Evolutionary conservation across 2,888 invertebrate genomes (phyloP), one percentile per base, ranked within the genome.

Genomic region (Prosopocoilus inquinatus): DNA sequence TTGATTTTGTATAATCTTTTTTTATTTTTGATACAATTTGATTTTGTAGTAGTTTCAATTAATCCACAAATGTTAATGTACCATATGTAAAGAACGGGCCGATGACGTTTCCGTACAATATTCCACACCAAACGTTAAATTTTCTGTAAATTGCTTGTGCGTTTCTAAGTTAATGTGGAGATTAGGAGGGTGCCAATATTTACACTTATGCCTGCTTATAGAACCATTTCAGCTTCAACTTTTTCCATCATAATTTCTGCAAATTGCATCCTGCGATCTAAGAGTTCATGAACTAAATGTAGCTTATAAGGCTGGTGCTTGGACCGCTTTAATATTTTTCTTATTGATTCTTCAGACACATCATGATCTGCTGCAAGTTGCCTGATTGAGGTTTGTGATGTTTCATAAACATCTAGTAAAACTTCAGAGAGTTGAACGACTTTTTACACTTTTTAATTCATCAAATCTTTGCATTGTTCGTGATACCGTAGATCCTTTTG

Each of bases 291-390:
- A 8, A 34, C 35, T 34, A 34, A 34, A 34, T 34, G 35, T 34
- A n/a, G 5, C 2, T 36, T 36, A 7, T 36, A 36, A 2, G 5
- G 5, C n/a, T 36, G 12, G 12, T 3, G 1, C 36, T 35, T 35
- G n/a, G 35, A 48, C 35, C 15, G 12, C 48, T 35, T 48, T 48
- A 48, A 35, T 3, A 35, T 48, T 48, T 48, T 48, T 48, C 35
- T 48, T 35, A 34, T 34, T n/a, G 47, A 34, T 47, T 34, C 32
- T 47, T 38, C 33, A 47, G 34, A 28, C n/a, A 34, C 47, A 34
- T 47, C 34, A 47, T 47, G 33, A 47, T 47, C 33, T 11, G 48
- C 12, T 35, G 48, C 34, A 33, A 48, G 48, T 48, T 48, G 36
- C 3, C 48, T 48, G 48, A 15, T 15, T 33, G 48, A 48, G 8